Conservation (phyloP, 2,797 vertebrate genomes). For the Squalus acanthias region DNA sequence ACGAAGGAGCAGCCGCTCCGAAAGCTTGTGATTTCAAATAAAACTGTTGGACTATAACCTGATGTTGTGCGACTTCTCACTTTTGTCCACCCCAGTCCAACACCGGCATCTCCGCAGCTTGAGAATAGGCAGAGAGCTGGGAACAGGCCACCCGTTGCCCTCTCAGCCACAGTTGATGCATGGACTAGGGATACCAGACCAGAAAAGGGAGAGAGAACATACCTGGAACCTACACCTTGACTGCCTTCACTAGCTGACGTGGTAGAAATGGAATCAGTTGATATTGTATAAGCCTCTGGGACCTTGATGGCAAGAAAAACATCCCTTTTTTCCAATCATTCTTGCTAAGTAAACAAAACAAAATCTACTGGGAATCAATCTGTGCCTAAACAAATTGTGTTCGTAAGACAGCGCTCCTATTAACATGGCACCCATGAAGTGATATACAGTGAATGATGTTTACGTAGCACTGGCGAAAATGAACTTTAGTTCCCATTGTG, state of each 20-base stretch:
- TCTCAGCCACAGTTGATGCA: background rate
- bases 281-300: background rate
- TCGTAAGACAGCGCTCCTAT: background rate
- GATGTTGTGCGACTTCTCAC: too few species aligned
- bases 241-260: background rate
- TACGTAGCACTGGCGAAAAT: background rate
- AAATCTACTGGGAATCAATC: slow-evolving; percentile 31
- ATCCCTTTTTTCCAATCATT: slow-evolving; percentile 34
- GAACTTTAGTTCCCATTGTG: background rate
- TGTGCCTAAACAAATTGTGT: background rate
- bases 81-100: too few species aligned
- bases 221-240: background rate
- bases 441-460: background rate
- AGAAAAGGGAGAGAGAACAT: background rate
- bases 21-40: too few species aligned
- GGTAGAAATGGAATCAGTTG: slow-evolving; percentile 1
- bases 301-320: slow-evolving; percentile 13
- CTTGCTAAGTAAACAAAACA: slow-evolving; percentile 27
- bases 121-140: background rate
- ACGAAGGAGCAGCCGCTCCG: too few species aligned
- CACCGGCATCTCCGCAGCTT: background rate
- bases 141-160: too few species aligned
- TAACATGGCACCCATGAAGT: background rate
- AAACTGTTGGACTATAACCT: too few species aligned
- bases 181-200: too few species aligned